phyloP scores from a whole-genome alignment of 2,797 vertebrate genomes.

The Lagocephalus sceleratus region DNA sequence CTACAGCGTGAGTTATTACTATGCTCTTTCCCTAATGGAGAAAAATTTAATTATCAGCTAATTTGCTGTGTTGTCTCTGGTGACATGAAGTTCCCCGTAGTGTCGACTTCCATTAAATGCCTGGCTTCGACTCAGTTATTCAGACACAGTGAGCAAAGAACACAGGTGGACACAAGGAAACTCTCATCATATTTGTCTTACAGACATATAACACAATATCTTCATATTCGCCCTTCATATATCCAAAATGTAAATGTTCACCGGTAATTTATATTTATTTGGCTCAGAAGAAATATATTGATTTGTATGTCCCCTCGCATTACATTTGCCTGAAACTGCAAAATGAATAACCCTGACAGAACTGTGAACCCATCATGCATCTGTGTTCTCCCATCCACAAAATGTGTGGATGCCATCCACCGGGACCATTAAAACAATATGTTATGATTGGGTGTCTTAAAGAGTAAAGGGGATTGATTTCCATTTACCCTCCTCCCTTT shows the following conservation, averaged over 20 bases:
- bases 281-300: no score
- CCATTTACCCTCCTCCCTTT: slow-evolving; percentile 75
- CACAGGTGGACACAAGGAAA: slow-evolving; percentile 37
- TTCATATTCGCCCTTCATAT: slow-evolving; percentile 8
- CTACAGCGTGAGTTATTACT: slow-evolving; percentile 77
- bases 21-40: slow-evolving; percentile 83
- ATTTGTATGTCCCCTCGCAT: slow-evolving; percentile 7
- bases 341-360: slow-evolving; percentile 23
- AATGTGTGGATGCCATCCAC: slow-evolving; percentile 55
- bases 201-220: slow-evolving; percentile 1
- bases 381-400: slow-evolving; percentile 40
- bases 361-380: not conserved
- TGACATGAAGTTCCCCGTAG: slow-evolving; percentile 76
- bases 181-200: slow-evolving; percentile 4
- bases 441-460: slow-evolving; percentile 75
- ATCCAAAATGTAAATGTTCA: no score
- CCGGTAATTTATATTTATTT: no score
- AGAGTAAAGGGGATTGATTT: slow-evolving; percentile 80
- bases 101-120: slow-evolving; percentile 77
- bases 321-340: slow-evolving; percentile 8
- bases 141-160: slow-evolving; percentile 36
- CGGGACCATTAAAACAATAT: slow-evolving; percentile 74
- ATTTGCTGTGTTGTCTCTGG: slow-evolving; percentile 81
- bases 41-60: slow-evolving; percentile 89
- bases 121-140: slow-evolving; percentile 65